A percentile compares a stretch with the other conserved stretches of the same genome.
Evolutionary conservation across 2,797 vertebrate genomes (phyloP).

Genomic region (Hirundo rustica): DNA sequence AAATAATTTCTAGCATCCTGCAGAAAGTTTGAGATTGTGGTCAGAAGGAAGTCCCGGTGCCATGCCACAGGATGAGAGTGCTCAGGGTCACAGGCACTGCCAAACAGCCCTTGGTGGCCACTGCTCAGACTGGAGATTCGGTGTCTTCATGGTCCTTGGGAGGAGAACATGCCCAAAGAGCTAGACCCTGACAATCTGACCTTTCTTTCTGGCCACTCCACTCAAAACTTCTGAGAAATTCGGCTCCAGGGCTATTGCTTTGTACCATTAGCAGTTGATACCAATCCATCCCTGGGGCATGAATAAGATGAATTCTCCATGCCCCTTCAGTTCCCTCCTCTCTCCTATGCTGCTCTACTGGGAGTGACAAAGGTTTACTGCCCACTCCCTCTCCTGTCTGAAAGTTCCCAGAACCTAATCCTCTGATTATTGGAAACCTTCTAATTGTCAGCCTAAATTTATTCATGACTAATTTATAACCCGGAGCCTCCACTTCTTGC

Average conservation of each 20-base stretch:
- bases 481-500: background rate
- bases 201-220: background rate
- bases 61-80: background rate
- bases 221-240: background rate
- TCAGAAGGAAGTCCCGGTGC: background rate
- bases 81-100: background rate
- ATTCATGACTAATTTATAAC: background rate
- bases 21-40: background rate
- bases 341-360: background rate
- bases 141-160: background rate
- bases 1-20: background rate
- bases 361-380: background rate
- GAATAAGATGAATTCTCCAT: background rate
- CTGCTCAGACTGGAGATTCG: background rate
- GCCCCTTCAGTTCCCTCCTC: background rate
- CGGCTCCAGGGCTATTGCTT: background rate
- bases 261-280: background rate
- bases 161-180: background rate
- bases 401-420: background rate
- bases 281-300: background rate
- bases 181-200: background rate
- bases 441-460: background rate
- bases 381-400: background rate
- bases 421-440: background rate
- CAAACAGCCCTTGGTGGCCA: background rate